Evolutionary conservation across 1,140 invertebrate genomes (phyloP), one percentile per base, ranked within the genome.

Genomic region (Drepana arcuata): DNA sequence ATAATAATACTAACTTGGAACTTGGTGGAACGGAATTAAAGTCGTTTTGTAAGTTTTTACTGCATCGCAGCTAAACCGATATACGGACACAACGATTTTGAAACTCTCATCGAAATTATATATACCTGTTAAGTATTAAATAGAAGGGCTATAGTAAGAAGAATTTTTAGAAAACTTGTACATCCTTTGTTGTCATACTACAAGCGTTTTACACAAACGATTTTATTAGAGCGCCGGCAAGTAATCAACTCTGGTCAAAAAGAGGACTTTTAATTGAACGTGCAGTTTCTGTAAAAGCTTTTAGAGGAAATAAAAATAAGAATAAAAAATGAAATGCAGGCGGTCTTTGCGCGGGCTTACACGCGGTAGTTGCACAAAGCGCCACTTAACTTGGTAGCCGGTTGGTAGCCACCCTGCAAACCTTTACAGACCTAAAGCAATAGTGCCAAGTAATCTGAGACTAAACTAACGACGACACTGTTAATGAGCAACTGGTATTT

Each of bases 221-320:
- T 41, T 47, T 40, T 52, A 48, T 52, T 52, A 58, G n/a, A n/a
- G n/a, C n/a, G n/a, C n/a, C n/a, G n/a, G n/a, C n/a, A n/a, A n/a
- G n/a, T n/a, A n/a, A n/a, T n/a, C n/a, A n/a, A n/a, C 42, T 53
- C 33, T 26, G 23, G 29, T 23, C 23, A 50, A 52, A 65, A 62
- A 43, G 51, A 41, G 40, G 39, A 53, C 29, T 49, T 62, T 66
- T 54, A 59, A 62, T 59, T 62, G 51, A 57, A 58, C 47, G 40
- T 46, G 39, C 32, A 51, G 50, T 48, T 48, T 34, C 48, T 49
- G 54, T 57, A 50, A 60, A 66, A 59, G 58, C 55, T 62, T 62
- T 62, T 47, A 45, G 34, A 56, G 49, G 42, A 53, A 61, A 57
- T 53, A 58, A 55, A 56, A 61, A 50, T 30, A 23, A 46, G 38